phyloP scores from a whole-genome alignment of 2,888 invertebrate species.

The Hyppa rectilinea region DNA sequence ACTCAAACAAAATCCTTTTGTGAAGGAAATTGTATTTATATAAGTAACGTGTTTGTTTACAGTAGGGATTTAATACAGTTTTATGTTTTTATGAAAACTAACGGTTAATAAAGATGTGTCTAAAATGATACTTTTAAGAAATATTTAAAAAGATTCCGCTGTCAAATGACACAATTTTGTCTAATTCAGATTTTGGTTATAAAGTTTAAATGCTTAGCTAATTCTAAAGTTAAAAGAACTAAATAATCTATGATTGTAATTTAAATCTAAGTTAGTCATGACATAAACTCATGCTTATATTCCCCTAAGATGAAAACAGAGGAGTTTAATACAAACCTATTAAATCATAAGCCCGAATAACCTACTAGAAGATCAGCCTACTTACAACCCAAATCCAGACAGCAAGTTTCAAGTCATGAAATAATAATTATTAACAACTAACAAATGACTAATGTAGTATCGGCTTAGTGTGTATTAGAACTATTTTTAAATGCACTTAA shows the following conservation, averaged over 20 bases:
- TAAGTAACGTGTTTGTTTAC: neutral
- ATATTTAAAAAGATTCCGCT: neutral
- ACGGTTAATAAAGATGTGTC: neutral
- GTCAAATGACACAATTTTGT: neutral
- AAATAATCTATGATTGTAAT: neutral
- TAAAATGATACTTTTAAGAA: neutral
- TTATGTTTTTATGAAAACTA: neutral
- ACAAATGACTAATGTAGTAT: conserved; percentile 43
- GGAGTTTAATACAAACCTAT: too few relatives aligned
- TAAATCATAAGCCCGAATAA: neutral
- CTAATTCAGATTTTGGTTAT: neutral
- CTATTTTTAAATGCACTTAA: conserved; percentile 46
- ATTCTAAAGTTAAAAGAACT: neutral
- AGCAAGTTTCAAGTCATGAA: neutral
- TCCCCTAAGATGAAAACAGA: too few relatives aligned
- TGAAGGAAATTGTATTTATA: neutral
- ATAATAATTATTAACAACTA: conserved; percentile 24
- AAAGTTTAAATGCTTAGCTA: neutral
- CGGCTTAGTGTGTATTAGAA: conserved; percentile 46
- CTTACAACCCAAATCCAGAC: neutral
- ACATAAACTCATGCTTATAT: neutral
- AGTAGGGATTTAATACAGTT: too few relatives aligned
- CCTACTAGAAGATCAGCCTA: neutral
- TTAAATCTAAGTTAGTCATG: neutral
- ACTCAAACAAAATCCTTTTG: neutral